Evolutionary conservation across 2,113 vertebrate genomes (phyloP), one percentile per base, ranked within the genome.

Genomic region (Megaceryle maxima): DNA sequence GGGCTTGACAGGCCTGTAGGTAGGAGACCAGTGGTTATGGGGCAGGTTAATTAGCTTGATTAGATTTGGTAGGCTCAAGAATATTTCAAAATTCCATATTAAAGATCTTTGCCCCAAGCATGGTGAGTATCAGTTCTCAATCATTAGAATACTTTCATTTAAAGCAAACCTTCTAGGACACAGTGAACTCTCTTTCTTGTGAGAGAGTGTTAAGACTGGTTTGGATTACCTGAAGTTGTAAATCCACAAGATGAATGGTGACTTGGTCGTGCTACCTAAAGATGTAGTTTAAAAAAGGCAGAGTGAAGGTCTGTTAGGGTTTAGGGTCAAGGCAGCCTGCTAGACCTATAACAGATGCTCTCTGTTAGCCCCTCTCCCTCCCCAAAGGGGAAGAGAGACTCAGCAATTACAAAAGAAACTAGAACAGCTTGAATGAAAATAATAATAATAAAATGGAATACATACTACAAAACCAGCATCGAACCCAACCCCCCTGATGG

Each of bases 11-110:
- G 6, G 13, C 48, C 35, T 89, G 35, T 28, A 26, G 44, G 21
- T 25, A 28, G 19, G 37, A 78, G 5, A 33, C 5, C 0, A 0
- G 14, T 79, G 16, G 5, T 43, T 57, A 11, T 51, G 25, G 26
- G 19, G 16, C 12, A 24, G 35, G 14, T 15, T 13, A 57, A 35
- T 57, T 85, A 68, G 4, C 33, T 19, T 66, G 33, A 73, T 16
- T 55, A 55, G 15, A 57, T 68, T 43, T 55, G 28, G 10, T 43
- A 4, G 1, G 16, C 33, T 44, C 13, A 10, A 25, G 44, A 66
- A 35, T 41, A 46, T 73, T 72, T 89, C 28, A 10, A 41, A 69
- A 13, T 3, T 69, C 11, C 2, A 12, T n/a, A 16, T 51, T 82
- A 70, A 81, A 79, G 16, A 53, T 48, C 33, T 76, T 80, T 75